Conservation (phyloP, 1,140 invertebrate genomes). For the Bicyclus anynana region DNA sequence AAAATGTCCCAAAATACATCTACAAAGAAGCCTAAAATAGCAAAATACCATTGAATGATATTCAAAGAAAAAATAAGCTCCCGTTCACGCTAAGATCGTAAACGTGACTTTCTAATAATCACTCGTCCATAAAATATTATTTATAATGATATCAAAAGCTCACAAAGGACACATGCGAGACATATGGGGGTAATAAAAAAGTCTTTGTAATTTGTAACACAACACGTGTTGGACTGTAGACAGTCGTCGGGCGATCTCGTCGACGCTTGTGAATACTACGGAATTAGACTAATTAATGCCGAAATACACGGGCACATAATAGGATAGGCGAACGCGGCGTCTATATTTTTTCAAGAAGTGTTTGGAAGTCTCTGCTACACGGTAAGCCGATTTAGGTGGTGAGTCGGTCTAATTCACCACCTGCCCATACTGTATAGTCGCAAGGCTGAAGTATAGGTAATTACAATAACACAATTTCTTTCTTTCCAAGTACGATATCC, state of each 20-base stretch:
- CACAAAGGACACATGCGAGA: conserved; percentile 21
- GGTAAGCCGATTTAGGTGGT: conserved; percentile 48
- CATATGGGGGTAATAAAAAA: conserved; percentile 29
- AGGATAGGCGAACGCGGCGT: too few species aligned
- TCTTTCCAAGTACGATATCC: too few species aligned
- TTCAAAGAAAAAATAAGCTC: not conserved
- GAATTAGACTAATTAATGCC: conserved; percentile 15
- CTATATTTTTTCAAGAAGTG: too few species aligned
- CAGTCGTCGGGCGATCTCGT: not conserved
- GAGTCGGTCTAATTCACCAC: conserved; percentile 43
- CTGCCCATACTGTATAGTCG: conserved; percentile 29
- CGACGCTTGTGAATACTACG: conserved; percentile 23
- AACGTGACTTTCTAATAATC: not conserved
- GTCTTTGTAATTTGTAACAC: conserved; percentile 25
- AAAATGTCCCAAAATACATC: too few species aligned
- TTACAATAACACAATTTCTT: conserved; percentile 32
- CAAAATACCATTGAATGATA: not conserved
- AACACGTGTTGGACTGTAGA: conserved; percentile 25
- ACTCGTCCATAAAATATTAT: conserved; percentile 3
- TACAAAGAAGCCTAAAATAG: too few species aligned
- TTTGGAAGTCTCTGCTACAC: conserved; percentile 53
- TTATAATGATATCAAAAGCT: conserved; percentile 30
- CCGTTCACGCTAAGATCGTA: not conserved
- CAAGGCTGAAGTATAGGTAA: too few species aligned
- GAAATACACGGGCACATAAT: not conserved